Conservation (phyloP, 2,113 vertebrate genomes). For the Poecile atricapillus region DNA sequence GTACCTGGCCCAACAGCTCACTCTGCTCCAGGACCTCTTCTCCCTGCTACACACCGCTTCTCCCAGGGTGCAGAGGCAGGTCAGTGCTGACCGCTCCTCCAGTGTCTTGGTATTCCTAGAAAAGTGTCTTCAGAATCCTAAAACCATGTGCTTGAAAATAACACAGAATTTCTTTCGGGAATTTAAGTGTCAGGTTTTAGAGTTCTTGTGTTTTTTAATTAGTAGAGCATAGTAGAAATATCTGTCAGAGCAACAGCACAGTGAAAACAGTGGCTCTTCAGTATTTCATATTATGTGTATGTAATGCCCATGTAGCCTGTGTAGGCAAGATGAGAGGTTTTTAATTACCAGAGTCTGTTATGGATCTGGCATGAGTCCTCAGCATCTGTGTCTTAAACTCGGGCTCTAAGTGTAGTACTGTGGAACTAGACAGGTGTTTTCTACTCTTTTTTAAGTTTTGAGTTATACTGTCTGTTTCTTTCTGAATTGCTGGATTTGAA, state of each 20-base stretch:
- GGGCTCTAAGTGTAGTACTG: background rate
- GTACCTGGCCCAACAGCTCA: conserved; percentile 96
- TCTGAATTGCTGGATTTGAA: background rate
- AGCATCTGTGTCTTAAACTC: background rate
- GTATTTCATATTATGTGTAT: background rate
- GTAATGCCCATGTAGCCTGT: background rate
- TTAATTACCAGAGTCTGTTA: background rate
- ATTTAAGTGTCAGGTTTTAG: background rate
- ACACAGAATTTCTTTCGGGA: background rate
- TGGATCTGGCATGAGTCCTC: background rate
- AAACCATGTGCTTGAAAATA: accelerated
- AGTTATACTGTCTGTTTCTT: background rate
- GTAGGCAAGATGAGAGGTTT: background rate
- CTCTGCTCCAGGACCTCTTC: conserved; percentile 96
- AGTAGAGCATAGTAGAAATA: background rate
- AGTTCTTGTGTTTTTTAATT: background rate
- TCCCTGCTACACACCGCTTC: conserved; percentile 95
- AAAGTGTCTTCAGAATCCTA: background rate
- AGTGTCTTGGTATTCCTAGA: background rate
- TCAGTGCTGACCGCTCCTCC: conserved; percentile 6
- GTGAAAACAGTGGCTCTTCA: background rate
- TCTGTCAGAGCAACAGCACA: background rate
- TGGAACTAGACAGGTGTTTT: background rate
- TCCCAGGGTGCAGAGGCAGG: conserved; percentile 97
- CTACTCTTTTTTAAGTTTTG: background rate